Base-by-base conservation (phyloP, 1,140 invertebrate species). In the Laupala kohalensis region DNA sequence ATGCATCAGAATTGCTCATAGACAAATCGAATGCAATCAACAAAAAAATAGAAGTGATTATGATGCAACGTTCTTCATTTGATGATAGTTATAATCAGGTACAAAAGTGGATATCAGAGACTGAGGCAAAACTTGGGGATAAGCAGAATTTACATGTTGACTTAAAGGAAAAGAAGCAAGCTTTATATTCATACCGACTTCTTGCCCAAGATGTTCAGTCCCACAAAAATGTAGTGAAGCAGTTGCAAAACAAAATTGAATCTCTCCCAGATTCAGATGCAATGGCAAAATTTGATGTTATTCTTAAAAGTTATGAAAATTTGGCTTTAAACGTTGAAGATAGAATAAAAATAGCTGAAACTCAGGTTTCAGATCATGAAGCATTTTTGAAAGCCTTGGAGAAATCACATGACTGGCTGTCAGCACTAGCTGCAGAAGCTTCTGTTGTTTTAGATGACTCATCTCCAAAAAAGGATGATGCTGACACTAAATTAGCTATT, bases 51-150 rank as follows among this genome's bases (percentile, higher is more conserved):
- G 93, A 96, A 82, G 91, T 87, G 25, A 88, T 92, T 26, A 87
- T 95, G 62, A 90, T 95, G 77, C 91, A 95, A 75, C 86, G 92
- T 78, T 92, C 92, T 6, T 94, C 92, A 0, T 94, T 96, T 78
- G 93, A 96, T 77, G 94, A 96, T 76, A 95, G 91, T 74, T 91
- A 91, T 74, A 87, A 86, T 69, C 92, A 95, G 82, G 87, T 92
- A 5, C 87, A 88, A 74, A 87, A 89, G 76, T 96, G 93, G 90
- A 84, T 96, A 6, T 83, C 85, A 37, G 91, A 94, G 73, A 84
- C 86, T 0, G 86, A 89, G 76, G 83, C 85, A 27, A 90, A 92
- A 79, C 80, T 91, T 13, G 85, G 86, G 0, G 85, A 86, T 62
- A 86, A 86, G 69, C 84, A 86, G 67, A 86, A 90, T 74, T 80